Conservation (phyloP, 2,113 vertebrate species). For the Gnathonemus longibarbis region DNA sequence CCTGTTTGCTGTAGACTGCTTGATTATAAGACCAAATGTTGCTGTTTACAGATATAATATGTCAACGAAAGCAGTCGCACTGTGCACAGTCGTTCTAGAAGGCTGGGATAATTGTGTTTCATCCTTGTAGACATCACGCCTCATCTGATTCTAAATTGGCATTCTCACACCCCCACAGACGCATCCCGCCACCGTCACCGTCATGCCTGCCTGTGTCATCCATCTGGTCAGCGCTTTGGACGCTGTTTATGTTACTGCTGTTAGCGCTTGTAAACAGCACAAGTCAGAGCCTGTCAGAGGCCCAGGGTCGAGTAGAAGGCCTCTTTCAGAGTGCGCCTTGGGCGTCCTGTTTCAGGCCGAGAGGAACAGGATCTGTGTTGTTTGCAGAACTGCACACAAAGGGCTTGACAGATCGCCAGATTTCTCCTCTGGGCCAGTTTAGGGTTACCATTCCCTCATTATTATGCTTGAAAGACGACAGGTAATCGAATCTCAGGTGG, state of each 20-base stretch:
- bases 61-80: not conserved
- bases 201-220: slow-evolving; percentile 5
- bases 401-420: slow-evolving; percentile 80
- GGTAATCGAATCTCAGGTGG: slow-evolving; percentile 81
- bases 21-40: not conserved
- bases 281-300: slow-evolving; percentile 47
- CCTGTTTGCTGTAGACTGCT: not conserved
- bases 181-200: not conserved
- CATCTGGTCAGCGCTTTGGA: not conserved
- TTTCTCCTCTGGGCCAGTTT: slow-evolving; percentile 78
- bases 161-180: not conserved
- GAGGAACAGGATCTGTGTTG: slow-evolving; percentile 69
- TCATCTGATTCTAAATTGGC: not conserved
- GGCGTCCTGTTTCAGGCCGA: slow-evolving; percentile 62
- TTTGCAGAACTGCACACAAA: slow-evolving; percentile 71
- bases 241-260: not conserved
- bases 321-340: slow-evolving; percentile 58
- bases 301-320: slow-evolving; percentile 41
- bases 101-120: not conserved
- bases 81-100: not conserved
- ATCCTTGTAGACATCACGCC: not conserved
- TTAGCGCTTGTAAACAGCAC: slow-evolving; percentile 18
- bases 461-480: slow-evolving; percentile 84
- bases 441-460: slow-evolving; percentile 86
- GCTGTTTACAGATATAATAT: not conserved